Evolutionary conservation across 1,140 invertebrate genomes (phyloP), one percentile per base, ranked within the genome.

Genomic region (Drosophila gunungcola): DNA sequence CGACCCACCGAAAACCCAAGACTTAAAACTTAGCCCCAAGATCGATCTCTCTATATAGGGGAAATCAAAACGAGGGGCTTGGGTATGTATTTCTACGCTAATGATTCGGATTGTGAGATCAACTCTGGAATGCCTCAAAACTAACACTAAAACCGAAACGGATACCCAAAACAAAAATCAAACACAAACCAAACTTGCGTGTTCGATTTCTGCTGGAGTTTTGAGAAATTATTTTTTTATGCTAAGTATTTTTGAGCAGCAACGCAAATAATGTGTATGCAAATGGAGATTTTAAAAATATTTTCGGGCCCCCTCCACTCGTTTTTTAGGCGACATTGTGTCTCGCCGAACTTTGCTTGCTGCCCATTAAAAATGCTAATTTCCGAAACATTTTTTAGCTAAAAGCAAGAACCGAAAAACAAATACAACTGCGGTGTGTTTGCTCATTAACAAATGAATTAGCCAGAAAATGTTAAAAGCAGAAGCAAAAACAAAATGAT

Each of bases 321-420:
- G 58, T 13, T 63, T 63, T 54, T 46, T 54, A 72, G 84, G 84
- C 84, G 84, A 89, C 84, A 89, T 74, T 89, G 65, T 89, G 84
- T 89, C 84, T 89, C 84, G 84, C 62, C 43, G 67, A 56, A 56
- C 51, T 32, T 56, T 12, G 43, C 73, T 62, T 61, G 73, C 83
- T 73, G 73, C 73, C 72, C 72, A 88, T 88, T 89, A 83, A 83
- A 88, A 80, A 88, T 89, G 83, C 73, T 80, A 88, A 89, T 89
- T 86, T 76, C 4, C 25, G 9, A 86, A 76, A 80, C 48, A 69
- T 38, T 45, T 61, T 78, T 56, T 76, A 41, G 53, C 52, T n/a
- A 9, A 63, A 49, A 36, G 64, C 32, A 43, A 68, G 45, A 78
- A 25, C 10, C 32, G 49, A 48, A 64, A 46, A 25, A 57, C 34